Evolutionary conservation across 2,888 invertebrate genomes (phyloP).

Genomic region (Oxyscelio sp.): DNA sequence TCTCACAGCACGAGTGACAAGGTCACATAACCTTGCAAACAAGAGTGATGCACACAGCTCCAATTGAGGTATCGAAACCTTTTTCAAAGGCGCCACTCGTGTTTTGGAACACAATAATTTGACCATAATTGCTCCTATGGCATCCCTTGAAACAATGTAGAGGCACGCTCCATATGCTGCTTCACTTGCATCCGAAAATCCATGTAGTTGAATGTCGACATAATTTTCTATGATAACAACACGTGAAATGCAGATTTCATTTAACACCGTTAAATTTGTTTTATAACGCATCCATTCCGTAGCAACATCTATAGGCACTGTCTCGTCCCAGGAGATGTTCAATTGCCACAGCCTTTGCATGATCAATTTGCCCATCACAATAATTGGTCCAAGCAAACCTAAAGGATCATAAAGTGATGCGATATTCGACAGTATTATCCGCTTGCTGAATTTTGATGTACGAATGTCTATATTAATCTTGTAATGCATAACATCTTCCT

Average conservation of each 20-base stretch:
- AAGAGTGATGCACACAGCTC: not conserved
- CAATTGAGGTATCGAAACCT: not conserved
- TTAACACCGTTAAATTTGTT: too few species aligned
- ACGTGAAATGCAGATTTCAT: too few species aligned
- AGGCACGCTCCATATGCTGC: not conserved
- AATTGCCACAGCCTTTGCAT: constrained; percentile 24
- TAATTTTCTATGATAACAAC: too few species aligned
- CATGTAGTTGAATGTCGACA: too few species aligned
- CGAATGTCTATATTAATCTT: not conserved
- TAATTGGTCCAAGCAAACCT: constrained; percentile 3
- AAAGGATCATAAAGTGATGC: constrained; percentile 18
- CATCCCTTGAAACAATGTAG: not conserved
- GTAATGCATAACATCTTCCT: not conserved
- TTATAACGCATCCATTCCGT: not conserved
- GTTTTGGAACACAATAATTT: not conserved
- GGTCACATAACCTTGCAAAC: not conserved
- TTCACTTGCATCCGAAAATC: not conserved
- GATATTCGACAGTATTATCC: not conserved
- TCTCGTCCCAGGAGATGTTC: constrained; percentile 22
- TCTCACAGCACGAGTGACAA: not conserved
- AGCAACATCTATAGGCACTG: not conserved
- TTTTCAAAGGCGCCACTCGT: not conserved
- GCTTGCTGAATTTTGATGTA: not conserved
- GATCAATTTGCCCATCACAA: constrained; percentile 7
- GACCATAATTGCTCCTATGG: not conserved